These are phyloP conservation scores for Xestobium rufovillosum DNA, from an alignment of 2,888 invertebrate genomes.

Conservation along the genomic window DNA sequence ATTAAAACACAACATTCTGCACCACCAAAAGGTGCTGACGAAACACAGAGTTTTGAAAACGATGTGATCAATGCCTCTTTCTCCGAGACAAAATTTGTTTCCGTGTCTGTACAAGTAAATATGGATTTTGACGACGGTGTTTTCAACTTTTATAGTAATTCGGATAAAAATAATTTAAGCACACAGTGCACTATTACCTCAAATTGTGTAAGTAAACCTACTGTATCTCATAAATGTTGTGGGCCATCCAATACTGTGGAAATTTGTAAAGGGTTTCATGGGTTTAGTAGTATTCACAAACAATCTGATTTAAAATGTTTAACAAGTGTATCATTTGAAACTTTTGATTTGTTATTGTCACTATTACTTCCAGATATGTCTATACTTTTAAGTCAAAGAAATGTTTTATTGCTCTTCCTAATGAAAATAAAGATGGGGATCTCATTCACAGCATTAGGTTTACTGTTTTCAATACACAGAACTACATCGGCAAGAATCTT, in stretches of 20 bases:
- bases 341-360: slow-evolving; percentile 1
- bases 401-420: not conserved
- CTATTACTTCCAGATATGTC: not conserved
- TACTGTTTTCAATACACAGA: slow-evolving; percentile 1
- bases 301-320: not conserved
- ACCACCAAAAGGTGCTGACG: not conserved
- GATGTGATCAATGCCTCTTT: too few species aligned
- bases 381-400: not conserved
- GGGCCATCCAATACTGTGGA: not conserved
- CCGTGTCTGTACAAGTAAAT: not conserved
- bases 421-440: slow-evolving; percentile 1
- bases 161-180: slow-evolving; percentile 1
- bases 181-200: not conserved
- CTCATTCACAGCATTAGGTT: not conserved
- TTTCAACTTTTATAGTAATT: not conserved
- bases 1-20: not conserved
- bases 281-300: not conserved
- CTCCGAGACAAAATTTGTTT: not conserved
- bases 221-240: not conserved
- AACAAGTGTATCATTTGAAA: slow-evolving; percentile 1
- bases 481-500: not conserved
- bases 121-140: not conserved
- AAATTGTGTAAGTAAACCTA: not conserved
- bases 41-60: not conserved
- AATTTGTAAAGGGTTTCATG: slow-evolving; percentile 1